phyloP scores from a whole-genome alignment of 2,888 invertebrate genomes.

The Hyposoter didymator region DNA sequence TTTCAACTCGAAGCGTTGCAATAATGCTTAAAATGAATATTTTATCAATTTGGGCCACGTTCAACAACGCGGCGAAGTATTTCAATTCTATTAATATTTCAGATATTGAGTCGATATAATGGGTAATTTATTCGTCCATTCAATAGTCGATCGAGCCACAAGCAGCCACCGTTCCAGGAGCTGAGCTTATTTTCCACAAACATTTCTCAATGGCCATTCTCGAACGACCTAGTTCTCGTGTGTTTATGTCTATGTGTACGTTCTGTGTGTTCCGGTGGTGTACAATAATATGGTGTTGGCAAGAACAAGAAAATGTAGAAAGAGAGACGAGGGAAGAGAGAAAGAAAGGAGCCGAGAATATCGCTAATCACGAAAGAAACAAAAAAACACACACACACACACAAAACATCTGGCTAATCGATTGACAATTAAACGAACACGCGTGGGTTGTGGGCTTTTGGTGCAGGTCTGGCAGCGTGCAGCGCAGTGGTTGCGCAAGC shows the following conservation, averaged over 20 bases:
- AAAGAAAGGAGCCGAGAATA: conserved; percentile 1
- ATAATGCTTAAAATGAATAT: background rate
- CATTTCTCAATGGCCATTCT: conserved; percentile 25
- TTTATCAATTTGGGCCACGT: background rate
- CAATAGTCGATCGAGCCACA: background rate
- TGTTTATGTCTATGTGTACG: conserved; percentile 38
- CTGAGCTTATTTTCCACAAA: conserved; percentile 20
- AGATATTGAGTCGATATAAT: conserved; percentile 1
- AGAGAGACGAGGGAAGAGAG: background rate
- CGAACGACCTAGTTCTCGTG: conserved; percentile 29
- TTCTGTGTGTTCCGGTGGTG: conserved; percentile 40
- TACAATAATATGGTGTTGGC: conserved; percentile 59
- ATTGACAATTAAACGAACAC: conserved; percentile 71
- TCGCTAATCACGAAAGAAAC: background rate
- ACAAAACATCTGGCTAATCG: conserved; percentile 54
- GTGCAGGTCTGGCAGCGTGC: conserved; percentile 87
- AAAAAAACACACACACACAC: conserved; percentile 16
- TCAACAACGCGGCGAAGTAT: background rate
- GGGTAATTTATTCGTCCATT: conserved; percentile 5
- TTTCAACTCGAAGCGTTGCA: background rate
- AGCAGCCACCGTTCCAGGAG: conserved; percentile 7
- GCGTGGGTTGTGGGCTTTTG: conserved; percentile 82
- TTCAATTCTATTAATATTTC: conserved; percentile 21
- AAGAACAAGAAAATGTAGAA: background rate
- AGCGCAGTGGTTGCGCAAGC: conserved; percentile 85